These are phyloP conservation scores for Poecilus cupreus DNA, from an alignment of 2,888 invertebrate species.

Conservation along the genomic window DNA sequence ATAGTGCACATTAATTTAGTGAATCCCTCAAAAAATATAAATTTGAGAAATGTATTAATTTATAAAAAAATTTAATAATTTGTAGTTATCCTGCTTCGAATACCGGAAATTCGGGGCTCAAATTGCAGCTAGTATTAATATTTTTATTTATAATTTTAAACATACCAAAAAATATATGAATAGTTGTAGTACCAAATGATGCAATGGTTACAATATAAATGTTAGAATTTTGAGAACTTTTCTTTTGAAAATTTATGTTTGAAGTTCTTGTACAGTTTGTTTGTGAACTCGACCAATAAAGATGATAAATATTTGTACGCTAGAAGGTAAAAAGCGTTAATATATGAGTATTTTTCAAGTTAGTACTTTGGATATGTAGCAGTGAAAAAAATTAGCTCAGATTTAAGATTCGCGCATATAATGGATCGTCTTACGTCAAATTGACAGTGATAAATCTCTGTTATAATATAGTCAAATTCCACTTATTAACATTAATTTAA, in stretches of 20 bases:
- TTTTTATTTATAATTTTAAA: too few species aligned
- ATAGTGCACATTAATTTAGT: too few species aligned
- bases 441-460: conserved; percentile 11
- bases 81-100: too few species aligned
- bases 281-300: neutral
- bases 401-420: neutral
- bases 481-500: conserved; percentile 15
- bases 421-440: conserved; percentile 9
- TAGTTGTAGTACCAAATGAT: too few species aligned
- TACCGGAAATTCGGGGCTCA: too few species aligned
- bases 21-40: too few species aligned
- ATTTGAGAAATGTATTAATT: too few species aligned
- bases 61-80: too few species aligned
- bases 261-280: neutral
- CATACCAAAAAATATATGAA: too few species aligned
- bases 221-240: neutral
- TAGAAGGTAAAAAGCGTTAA: neutral
- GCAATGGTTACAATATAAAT: neutral
- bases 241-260: neutral
- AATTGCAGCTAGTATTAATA: too few species aligned
- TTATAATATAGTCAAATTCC: conserved; percentile 24
- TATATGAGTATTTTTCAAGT: too few species aligned
- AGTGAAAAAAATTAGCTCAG: neutral
- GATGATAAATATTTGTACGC: neutral
- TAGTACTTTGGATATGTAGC: too few species aligned